phyloP scores from a whole-genome alignment of 2,797 vertebrate genomes.

The Anguilla megastoma region DNA sequence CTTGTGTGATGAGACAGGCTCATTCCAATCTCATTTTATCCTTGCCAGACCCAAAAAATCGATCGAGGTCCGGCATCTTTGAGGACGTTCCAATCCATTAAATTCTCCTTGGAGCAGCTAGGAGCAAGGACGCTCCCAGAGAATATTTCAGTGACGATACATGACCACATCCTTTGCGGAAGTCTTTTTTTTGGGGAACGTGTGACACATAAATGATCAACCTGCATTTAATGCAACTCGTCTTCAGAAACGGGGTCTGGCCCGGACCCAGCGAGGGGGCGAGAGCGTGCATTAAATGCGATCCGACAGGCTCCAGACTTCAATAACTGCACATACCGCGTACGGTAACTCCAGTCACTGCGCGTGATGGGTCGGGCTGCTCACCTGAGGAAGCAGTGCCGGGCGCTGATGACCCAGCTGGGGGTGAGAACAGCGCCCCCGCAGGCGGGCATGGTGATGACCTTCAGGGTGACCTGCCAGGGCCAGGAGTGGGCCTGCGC shows the following conservation, averaged over 20 bases:
- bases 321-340: background rate
- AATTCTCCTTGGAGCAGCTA: too few relatives aligned
- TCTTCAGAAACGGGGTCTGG: constrained; percentile 66
- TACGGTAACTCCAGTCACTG: background rate
- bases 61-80: too few relatives aligned
- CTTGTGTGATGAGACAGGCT: background rate
- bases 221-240: background rate
- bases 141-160: too few relatives aligned
- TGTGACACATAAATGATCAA: too few relatives aligned
- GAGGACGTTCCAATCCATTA: too few relatives aligned
- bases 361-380: background rate
- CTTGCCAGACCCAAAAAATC: too few relatives aligned
- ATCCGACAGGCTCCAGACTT: background rate
- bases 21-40: background rate
- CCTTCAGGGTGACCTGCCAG: constrained; percentile 66
- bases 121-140: too few relatives aligned
- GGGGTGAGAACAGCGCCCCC: constrained; percentile 63
- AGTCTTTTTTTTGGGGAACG: too few relatives aligned
- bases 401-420: constrained; percentile 64
- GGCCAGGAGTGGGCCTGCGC: constrained; percentile 71
- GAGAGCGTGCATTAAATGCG: constrained; percentile 45
- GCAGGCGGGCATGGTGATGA: constrained; percentile 54
- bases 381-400: constrained; percentile 70
- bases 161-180: too few relatives aligned
- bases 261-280: constrained; percentile 60